These are phyloP conservation scores for Papilio polytes DNA, from an alignment of 1,140 invertebrate genomes.

Conservation along the genomic window DNA sequence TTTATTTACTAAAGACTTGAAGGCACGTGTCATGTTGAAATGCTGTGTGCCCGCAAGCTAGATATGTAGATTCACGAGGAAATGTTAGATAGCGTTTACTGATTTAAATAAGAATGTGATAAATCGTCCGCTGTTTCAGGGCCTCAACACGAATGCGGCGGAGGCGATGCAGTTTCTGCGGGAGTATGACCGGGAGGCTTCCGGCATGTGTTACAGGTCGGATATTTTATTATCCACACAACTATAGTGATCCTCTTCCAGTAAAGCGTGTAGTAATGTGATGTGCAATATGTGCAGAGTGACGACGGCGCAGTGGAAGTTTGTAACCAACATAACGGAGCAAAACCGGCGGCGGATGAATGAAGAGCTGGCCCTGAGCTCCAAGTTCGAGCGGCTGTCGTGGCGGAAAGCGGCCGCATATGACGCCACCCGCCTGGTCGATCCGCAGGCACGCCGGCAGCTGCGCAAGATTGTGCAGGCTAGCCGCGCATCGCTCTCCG, in stretches of 20 bases:
- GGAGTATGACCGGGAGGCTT: slow-evolving; percentile 89
- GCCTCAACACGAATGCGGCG: slow-evolving; percentile 87
- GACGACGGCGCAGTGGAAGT: slow-evolving; percentile 90
- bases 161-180: slow-evolving; percentile 89
- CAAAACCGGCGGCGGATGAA: slow-evolving; percentile 88
- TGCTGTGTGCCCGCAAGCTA: background rate
- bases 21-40: background rate
- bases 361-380: slow-evolving; percentile 87
- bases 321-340: slow-evolving; percentile 91
- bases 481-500: slow-evolving; percentile 89
- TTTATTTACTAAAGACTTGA: slow-evolving; percentile 2
- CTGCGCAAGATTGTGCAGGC: slow-evolving; percentile 88
- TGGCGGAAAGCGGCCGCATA: slow-evolving; percentile 89
- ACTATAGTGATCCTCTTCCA: background rate
- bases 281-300: slow-evolving; percentile 75
- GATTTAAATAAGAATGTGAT: background rate
- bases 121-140: slow-evolving; percentile 77
- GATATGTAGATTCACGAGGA: background rate
- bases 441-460: slow-evolving; percentile 88
- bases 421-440: slow-evolving; percentile 87
- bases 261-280: background rate
- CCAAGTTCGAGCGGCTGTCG: slow-evolving; percentile 89
- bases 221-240: background rate
- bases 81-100: background rate
- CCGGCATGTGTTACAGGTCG: slow-evolving; percentile 87